These are phyloP conservation scores for Halesus radiatus DNA, from an alignment of 1,140 invertebrate genomes.

Conservation along the genomic window DNA sequence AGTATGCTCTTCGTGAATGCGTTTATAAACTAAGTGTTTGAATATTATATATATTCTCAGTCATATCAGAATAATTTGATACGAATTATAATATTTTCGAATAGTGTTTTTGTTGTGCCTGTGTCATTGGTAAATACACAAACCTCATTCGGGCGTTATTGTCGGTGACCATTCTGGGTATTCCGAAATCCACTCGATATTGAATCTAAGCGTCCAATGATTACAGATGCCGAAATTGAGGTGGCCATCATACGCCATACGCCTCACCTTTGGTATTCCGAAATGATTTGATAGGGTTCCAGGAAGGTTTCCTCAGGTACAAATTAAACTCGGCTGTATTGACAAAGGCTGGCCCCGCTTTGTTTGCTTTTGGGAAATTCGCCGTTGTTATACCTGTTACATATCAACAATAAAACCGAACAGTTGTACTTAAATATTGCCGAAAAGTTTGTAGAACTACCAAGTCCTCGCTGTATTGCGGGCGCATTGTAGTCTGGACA, in stretches of 20 bases:
- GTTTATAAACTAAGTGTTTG: too few species aligned
- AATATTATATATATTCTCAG: too few species aligned
- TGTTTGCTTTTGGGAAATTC: conserved; percentile 55
- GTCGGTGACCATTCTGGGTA: not conserved
- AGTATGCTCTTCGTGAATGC: too few species aligned
- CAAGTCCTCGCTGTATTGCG: not conserved
- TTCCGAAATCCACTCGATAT: conserved; percentile 17
- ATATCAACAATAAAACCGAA: conserved; percentile 44
- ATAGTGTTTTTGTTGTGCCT: too few species aligned
- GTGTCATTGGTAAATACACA: not conserved
- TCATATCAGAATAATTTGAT: too few species aligned
- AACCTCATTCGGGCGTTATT: not conserved
- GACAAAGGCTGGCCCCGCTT: conserved; percentile 47
- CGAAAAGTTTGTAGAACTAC: conserved; percentile 17
- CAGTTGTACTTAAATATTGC: conserved; percentile 8
- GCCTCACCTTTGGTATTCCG: conserved; percentile 15
- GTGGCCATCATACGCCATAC: not conserved
- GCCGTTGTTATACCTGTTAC: conserved; percentile 41
- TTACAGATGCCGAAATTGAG: conserved; percentile 6
- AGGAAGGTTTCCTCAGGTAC: conserved; percentile 54
- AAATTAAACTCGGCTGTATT: conserved; percentile 55
- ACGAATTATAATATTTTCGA: too few species aligned
- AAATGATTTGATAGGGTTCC: conserved; percentile 46
- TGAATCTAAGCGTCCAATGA: conserved; percentile 2
- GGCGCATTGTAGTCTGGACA: not conserved